These are phyloP conservation scores for Apostichopus japonicus DNA, from an alignment of 35 echinoderm and acorn worm species.

Conservation along the genomic window DNA sequence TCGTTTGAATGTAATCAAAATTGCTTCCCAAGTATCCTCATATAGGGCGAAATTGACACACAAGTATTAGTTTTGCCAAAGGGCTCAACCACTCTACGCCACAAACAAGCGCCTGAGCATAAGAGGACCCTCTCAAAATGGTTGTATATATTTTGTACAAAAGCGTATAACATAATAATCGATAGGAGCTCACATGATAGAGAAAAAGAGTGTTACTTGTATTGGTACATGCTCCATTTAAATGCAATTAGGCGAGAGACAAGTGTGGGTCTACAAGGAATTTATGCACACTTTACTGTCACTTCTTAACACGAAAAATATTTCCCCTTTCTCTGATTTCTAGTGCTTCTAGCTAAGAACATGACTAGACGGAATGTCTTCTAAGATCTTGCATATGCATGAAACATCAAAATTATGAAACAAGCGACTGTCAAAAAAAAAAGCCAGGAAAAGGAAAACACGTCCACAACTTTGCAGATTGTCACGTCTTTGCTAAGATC, in stretches of 20 bases:
- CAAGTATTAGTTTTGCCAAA: constrained; percentile 52
- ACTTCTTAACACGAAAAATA: constrained; percentile 43
- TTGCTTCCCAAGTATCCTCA: constrained; percentile 40
- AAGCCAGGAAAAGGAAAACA: no score
- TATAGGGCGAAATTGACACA: constrained; percentile 54
- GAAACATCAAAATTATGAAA: neutral
- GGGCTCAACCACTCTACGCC: constrained; percentile 53
- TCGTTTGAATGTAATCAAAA: constrained; percentile 56
- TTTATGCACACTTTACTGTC: constrained; percentile 42
- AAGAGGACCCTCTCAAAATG: constrained; percentile 28
- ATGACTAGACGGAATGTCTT: constrained; percentile 5
- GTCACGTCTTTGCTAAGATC: no score
- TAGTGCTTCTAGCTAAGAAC: neutral
- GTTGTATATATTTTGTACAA: neutral
- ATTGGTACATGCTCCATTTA: constrained; percentile 36
- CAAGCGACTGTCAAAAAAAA: no score
- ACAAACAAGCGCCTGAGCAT: constrained; percentile 34
- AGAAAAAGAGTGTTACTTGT: constrained; percentile 8
- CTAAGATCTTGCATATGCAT: constrained; percentile 13
- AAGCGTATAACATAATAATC: neutral
- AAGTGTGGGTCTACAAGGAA: constrained; percentile 42
- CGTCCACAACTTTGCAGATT: no score
- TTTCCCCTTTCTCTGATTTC: constrained; percentile 18
- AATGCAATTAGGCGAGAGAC: constrained; percentile 45
- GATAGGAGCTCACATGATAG: neutral